Conservation (phyloP, 1,140 invertebrate species). For the Caenorhabditis elegans region WBcel235 BX284605.5:2501001-2501500, state of each 20-base stretch:
- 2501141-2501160: not conserved
- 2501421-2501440: slow-evolving; percentile 27
- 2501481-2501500: not conserved
- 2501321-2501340: slow-evolving; percentile 22
- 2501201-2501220: not conserved
- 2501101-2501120: slow-evolving; percentile 7
- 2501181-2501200: slow-evolving; percentile 17
- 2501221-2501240: not conserved
- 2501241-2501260: no score
- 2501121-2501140: not conserved
- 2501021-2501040: no score
- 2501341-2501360: slow-evolving; percentile 1
- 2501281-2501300: slow-evolving; percentile 5
- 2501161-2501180: slow-evolving; percentile 11
- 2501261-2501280: no score
- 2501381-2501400: slow-evolving; percentile 18
- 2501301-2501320: slow-evolving; percentile 2
- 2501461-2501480: no score
- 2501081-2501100: slow-evolving; percentile 22
- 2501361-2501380: slow-evolving; percentile 22
- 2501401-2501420: slow-evolving; percentile 17
- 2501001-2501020: no score
- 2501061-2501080: slow-evolving; percentile 30
- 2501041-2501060: not conserved
- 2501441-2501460: not conserved